phyloP scores from a whole-genome alignment of 2,113 vertebrate species.

The Bungarus multicinctus region DNA sequence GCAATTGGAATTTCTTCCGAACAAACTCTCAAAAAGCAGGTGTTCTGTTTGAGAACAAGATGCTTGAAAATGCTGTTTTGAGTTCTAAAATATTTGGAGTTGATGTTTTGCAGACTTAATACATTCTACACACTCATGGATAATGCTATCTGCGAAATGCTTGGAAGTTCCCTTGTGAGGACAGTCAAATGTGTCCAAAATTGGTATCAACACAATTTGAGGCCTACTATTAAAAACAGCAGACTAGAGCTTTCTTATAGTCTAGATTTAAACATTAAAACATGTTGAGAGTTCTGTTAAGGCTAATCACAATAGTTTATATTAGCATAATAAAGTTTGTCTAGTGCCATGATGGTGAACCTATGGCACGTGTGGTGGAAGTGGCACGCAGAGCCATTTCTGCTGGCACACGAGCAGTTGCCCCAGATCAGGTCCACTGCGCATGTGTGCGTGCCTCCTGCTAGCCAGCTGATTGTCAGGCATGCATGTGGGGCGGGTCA shows the following conservation, averaged over 20 bases:
- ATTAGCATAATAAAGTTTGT: not conserved
- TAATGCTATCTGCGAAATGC: not conserved
- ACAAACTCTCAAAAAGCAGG: not conserved
- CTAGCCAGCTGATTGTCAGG: too few species aligned
- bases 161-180: not conserved
- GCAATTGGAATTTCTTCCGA: not conserved
- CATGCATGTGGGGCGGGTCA: too few species aligned
- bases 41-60: not conserved
- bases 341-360: too few species aligned
- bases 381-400: too few species aligned
- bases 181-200: not conserved
- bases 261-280: not conserved
- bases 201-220: not conserved
- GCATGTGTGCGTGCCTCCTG: too few species aligned
- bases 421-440: too few species aligned
- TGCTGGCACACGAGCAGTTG: too few species aligned
- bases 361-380: too few species aligned
- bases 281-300: not conserved
- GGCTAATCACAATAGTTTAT: not conserved
- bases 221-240: not conserved
- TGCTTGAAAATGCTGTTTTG: not conserved
- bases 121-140: not conserved
- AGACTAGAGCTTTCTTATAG: not conserved
- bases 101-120: not conserved
- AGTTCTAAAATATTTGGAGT: not conserved